Evolutionary conservation across 2,888 invertebrate species (phyloP).

Genomic region (Leptogaster cylindrica): DNA sequence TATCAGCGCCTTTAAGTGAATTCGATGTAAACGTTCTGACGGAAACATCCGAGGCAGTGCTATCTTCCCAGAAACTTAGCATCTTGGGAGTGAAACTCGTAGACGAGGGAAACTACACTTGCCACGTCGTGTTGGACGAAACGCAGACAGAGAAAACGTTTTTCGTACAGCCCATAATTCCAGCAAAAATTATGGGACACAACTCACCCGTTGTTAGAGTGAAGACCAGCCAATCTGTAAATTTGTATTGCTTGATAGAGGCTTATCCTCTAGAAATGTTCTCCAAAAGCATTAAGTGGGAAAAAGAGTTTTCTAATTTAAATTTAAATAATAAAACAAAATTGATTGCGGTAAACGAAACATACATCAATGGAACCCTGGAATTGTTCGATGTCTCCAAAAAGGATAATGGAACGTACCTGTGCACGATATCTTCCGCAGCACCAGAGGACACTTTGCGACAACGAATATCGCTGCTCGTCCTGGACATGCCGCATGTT

Average conservation of each 20-base stretch:
- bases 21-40: conserved; percentile 39
- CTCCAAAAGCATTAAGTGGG: conserved; percentile 63
- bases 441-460: conserved; percentile 55
- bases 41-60: conserved; percentile 25
- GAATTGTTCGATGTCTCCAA: conserved; percentile 67
- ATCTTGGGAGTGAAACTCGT: conserved; percentile 58
- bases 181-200: conserved; percentile 61
- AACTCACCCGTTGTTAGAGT: conserved; percentile 63
- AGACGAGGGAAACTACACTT: conserved; percentile 69
- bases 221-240: conserved; percentile 64
- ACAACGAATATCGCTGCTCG: conserved; percentile 65
- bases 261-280: conserved; percentile 66
- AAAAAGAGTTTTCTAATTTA: conserved; percentile 63
- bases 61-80: conserved; percentile 20
- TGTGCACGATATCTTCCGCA: conserved; percentile 63
- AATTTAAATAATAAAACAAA: conserved; percentile 59
- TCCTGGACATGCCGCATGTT: conserved; percentile 75
- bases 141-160: conserved; percentile 57
- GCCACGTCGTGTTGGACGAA: conserved; percentile 58
- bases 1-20: conserved; percentile 24
- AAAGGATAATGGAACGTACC: conserved; percentile 77
- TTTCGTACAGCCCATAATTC: conserved; percentile 62
- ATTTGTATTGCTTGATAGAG: conserved; percentile 66
- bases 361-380: conserved; percentile 67
- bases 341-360: conserved; percentile 64